Evolutionary conservation across 2,797 vertebrate species (phyloP).

Genomic region (Sardinella longiceps): DNA sequence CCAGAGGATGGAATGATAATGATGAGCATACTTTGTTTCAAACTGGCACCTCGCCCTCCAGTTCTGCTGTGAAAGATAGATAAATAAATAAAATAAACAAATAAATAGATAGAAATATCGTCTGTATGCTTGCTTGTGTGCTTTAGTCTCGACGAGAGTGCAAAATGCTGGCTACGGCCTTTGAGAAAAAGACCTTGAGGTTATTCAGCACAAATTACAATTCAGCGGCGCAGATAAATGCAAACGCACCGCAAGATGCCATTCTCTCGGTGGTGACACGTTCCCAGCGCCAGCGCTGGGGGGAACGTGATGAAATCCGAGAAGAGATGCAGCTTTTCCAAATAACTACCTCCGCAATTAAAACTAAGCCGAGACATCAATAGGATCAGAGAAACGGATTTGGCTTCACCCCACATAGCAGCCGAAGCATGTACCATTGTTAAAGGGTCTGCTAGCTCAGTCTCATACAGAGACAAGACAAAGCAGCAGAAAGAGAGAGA

Average conservation of each 20-base stretch:
- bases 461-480: conserved; percentile 43
- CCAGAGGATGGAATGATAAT: not conserved
- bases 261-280: conserved; percentile 35
- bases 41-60: not conserved
- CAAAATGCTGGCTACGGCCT: not conserved
- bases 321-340: conserved; percentile 26
- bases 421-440: conserved; percentile 26
- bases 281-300: not conserved
- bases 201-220: conserved; percentile 63
- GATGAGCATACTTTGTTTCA: conserved; percentile 18
- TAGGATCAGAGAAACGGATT: conserved; percentile 61
- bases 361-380: conserved; percentile 63
- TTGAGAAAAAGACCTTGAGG: conserved; percentile 49
- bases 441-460: not conserved
- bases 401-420: conserved; percentile 48
- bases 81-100: no score
- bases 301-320: conserved; percentile 7
- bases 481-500: conserved; percentile 45
- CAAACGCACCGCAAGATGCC: conserved; percentile 49
- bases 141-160: not conserved
- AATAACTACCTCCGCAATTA: conserved; percentile 65
- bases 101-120: not conserved
- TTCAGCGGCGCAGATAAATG: not conserved
- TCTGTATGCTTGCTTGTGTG: conserved; percentile 1
- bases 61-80: not conserved